A percentile compares a stretch with the other conserved stretches of the same genome.
Evolutionary conservation across 2,797 vertebrate species (phyloP).

Genomic region (Hyperoplus lanceolatus): DNA sequence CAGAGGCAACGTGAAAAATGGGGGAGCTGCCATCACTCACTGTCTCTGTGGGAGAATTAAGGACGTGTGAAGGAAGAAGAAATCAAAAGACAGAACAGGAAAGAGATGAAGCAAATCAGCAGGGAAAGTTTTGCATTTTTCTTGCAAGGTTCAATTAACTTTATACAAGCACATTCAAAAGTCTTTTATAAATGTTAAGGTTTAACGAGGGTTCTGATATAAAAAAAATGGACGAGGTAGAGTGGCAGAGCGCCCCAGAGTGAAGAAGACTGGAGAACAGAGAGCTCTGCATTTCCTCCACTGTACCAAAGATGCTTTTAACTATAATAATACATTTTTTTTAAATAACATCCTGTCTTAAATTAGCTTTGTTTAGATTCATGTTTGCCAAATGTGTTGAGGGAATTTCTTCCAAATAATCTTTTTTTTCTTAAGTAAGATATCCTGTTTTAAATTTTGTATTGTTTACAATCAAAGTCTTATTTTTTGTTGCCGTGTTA

Average conservation of each 20-base stretch:
- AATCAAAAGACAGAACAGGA: conserved; percentile 15
- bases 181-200: neutral
- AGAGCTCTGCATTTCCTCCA: neutral
- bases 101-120: neutral
- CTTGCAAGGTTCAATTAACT: neutral
- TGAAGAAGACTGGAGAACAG: neutral
- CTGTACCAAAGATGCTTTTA: no score
- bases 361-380: neutral
- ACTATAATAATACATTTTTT: neutral
- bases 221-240: neutral
- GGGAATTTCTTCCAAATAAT: no score
- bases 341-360: neutral
- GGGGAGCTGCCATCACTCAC: conserved; percentile 33
- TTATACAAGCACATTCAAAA: neutral
- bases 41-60: conserved; percentile 32
- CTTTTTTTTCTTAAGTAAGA: neutral
- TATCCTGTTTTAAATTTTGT: neutral
- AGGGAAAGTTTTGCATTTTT: conserved; percentile 3
- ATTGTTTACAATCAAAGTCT: neutral
- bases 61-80: conserved; percentile 19
- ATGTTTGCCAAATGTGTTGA: neutral
- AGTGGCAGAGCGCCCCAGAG: neutral
- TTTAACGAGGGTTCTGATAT: neutral
- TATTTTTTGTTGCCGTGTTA: no score
- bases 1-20: conserved; percentile 14